Evolutionary conservation across 2,113 vertebrate species (phyloP).

Genomic region (Dipodomys merriami): DNA sequence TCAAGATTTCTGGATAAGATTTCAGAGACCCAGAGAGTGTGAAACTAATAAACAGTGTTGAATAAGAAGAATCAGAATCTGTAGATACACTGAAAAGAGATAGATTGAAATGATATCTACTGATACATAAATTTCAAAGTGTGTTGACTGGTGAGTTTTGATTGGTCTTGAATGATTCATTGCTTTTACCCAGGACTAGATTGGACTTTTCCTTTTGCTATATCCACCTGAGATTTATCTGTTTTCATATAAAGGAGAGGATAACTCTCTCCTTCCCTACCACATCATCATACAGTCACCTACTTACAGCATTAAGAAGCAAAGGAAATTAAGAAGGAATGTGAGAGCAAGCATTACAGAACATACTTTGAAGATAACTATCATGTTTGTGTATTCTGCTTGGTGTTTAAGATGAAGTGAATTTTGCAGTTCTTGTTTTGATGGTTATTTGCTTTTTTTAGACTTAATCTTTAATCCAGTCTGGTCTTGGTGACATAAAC

Average conservation of each 20-base stretch:
- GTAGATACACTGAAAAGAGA: neutral
- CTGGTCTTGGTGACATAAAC: neutral
- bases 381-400: neutral
- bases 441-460: neutral
- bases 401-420: neutral
- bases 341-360: neutral
- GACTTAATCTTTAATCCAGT: neutral
- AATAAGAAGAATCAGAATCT: neutral
- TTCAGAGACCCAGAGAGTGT: neutral
- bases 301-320: accelerated
- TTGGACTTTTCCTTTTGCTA: neutral
- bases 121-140: neutral
- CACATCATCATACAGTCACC: too few relatives aligned
- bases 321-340: neutral
- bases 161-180: neutral
- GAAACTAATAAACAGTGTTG: neutral
- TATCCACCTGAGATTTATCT: neutral
- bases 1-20: neutral
- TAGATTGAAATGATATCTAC: neutral
- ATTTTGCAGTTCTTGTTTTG: neutral
- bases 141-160: neutral
- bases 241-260: neutral
- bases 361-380: neutral
- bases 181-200: neutral
- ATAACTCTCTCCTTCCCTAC: neutral